Evolutionary conservation across 2,888 invertebrate species (phyloP).

Genomic region (Heterodera filipjevi): DNA sequence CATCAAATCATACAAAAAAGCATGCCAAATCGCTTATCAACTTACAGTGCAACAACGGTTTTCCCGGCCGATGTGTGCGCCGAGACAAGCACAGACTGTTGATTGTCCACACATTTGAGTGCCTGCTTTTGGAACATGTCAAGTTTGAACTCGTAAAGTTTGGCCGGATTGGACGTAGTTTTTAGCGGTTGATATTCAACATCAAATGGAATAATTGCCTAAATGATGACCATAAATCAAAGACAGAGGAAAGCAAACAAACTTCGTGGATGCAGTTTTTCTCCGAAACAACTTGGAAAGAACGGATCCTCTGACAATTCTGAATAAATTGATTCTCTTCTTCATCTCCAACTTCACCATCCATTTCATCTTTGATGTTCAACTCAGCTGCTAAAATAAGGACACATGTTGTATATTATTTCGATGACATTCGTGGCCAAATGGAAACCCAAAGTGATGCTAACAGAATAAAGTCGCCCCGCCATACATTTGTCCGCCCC

Average conservation of each 20-base stretch:
- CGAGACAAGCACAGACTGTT: slow-evolving; percentile 95
- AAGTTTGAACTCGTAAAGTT: slow-evolving; percentile 88
- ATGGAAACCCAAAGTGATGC: no score
- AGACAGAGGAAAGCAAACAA: slow-evolving; percentile 8
- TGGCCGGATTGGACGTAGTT: slow-evolving; percentile 75
- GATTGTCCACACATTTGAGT: slow-evolving; percentile 84
- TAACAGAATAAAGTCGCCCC: neutral
- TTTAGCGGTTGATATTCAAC: slow-evolving; percentile 76
- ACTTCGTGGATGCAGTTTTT: slow-evolving; percentile 96
- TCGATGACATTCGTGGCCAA: neutral
- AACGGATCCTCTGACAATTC: slow-evolving; percentile 22
- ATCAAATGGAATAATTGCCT: slow-evolving; percentile 81
- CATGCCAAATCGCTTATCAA: slow-evolving; percentile 67
- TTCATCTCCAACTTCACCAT: slow-evolving; percentile 25
- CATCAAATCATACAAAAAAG: neutral
- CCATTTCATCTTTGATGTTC: slow-evolving; percentile 18
- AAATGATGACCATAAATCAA: neutral
- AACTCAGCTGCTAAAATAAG: neutral
- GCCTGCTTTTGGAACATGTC: slow-evolving; percentile 89
- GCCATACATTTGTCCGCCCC: neutral
- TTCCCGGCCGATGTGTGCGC: slow-evolving; percentile 99
- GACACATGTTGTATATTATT: neutral
- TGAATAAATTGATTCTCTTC: slow-evolving; percentile 17
- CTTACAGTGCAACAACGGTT: slow-evolving; percentile 94
- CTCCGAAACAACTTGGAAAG: slow-evolving; percentile 22